Evolutionary conservation across 2,888 invertebrate species (phyloP), one percentile per base, ranked within the genome.

Genomic region (Dolichopus griseipennis): DNA sequence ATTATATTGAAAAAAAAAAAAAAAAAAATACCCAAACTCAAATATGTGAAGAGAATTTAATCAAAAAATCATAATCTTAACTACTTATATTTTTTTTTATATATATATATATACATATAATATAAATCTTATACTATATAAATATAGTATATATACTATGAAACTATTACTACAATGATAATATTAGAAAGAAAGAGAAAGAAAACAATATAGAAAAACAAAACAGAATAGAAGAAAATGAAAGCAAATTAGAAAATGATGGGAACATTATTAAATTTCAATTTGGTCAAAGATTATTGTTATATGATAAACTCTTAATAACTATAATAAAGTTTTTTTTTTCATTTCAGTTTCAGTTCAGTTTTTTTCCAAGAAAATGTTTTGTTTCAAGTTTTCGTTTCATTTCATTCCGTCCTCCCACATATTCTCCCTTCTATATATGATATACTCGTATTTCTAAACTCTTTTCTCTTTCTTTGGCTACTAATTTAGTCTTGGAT

Each of bases 231-330:
- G 8, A 2, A 18, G 52, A 18, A 52, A 15, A 52, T 4, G 18
- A n/a, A 52, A 52, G 12, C 1, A 18, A 37, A 5, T 37, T 5
- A 2, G 18, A 52, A 52, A 52, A 52, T 52, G 52, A 52, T 27
- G 5, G 27, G 52, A 52, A 52, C 12, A 52, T 52, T 52, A 52
- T 52, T 52, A 52, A 52, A 52, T 52, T 52, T 52, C 52, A 52
- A 52, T 52, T 52, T 52, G 52, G 52, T 52, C 52, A 52, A 15
- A 52, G 52, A 52, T 52, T 52, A 52, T 52, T 52, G 52, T 52
- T 15, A 52, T 52, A 52, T 52, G 52, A 52, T 52, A 52, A 52
- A 52, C 52, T n/a, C 12, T 52, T 52, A 52, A 52, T 52, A 52
- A 52, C 52, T n/a, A 18, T 52, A 52, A 52, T 52, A 52, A 52